Percentiles rank a stretch among this genome's conserved stretches.
Evolutionary conservation across 2,888 invertebrate species (phyloP).

Genomic region (Laspeyria flexula): DNA sequence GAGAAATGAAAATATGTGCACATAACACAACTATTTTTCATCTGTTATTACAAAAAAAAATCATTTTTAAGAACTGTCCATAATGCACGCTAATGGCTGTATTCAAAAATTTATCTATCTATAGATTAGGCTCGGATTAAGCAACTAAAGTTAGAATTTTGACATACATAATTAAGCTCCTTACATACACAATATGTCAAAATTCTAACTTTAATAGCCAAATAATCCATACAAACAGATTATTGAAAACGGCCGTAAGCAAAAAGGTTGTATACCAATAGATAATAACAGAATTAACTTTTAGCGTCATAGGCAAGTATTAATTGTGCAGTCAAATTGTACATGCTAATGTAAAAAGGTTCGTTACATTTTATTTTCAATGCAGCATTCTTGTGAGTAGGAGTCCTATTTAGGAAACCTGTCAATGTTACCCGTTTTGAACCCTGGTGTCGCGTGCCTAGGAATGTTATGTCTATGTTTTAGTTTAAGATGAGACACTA

Average conservation of each 20-base stretch:
- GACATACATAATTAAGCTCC: no score
- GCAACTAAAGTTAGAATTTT: no score
- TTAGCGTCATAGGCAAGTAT: constrained; percentile 23
- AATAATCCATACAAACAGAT: no score
- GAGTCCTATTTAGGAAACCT: constrained; percentile 71
- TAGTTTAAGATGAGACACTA: not conserved
- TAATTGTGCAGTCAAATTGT: constrained; percentile 39
- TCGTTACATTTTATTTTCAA: constrained; percentile 56
- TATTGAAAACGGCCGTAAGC: constrained; percentile 7
- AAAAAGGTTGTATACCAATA: constrained; percentile 20
- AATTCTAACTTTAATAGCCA: no score
- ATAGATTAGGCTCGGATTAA: no score
- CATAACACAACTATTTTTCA: no score
- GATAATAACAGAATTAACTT: constrained; percentile 7
- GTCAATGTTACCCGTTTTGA: constrained; percentile 60
- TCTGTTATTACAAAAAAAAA: no score
- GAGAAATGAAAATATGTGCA: no score
- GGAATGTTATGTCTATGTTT: constrained; percentile 43
- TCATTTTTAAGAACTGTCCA: no score
- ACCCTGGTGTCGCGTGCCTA: constrained; percentile 67
- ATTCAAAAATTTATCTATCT: no score
- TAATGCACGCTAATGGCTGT: no score
- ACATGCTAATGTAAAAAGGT: constrained; percentile 39
- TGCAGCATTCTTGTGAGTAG: constrained; percentile 58
- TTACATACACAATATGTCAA: no score